These are phyloP conservation scores for Coleophora deauratella DNA, from an alignment of 2,888 invertebrate genomes.

Conservation along the genomic window DNA sequence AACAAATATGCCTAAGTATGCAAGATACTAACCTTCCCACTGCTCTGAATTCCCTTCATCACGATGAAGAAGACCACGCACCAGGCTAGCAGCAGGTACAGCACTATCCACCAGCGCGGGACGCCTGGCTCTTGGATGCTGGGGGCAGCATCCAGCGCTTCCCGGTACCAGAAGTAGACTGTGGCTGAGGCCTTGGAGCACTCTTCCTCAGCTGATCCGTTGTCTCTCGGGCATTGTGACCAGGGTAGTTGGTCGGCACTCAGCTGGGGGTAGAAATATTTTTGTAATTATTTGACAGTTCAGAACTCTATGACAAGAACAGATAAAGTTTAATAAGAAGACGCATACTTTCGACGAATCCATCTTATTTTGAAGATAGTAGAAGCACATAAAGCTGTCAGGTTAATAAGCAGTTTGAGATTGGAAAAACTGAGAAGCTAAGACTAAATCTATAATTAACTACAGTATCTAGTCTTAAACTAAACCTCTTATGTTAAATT, in stretches of 20 bases:
- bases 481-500: too few relatives aligned
- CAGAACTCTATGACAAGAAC: not conserved
- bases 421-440: too few relatives aligned
- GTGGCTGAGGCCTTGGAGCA: constrained; percentile 90
- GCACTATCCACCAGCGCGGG: constrained; percentile 94
- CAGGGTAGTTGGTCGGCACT: constrained; percentile 82
- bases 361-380: too few relatives aligned
- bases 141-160: constrained; percentile 90
- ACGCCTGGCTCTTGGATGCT: constrained; percentile 89
- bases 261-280: constrained; percentile 59
- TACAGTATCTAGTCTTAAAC: too few relatives aligned
- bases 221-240: constrained; percentile 83
- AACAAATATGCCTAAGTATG: too few relatives aligned
- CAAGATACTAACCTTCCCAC: constrained; percentile 84
- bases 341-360: too few relatives aligned
- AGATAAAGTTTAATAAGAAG: not conserved
- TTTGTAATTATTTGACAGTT: too few relatives aligned
- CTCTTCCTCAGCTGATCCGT: constrained; percentile 81
- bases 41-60: constrained; percentile 97
- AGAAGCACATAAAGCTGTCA: too few relatives aligned
- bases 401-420: too few relatives aligned
- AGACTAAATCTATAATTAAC: too few relatives aligned
- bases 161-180: constrained; percentile 94
- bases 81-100: constrained; percentile 92
- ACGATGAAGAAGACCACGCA: constrained; percentile 94